phyloP scores from a whole-genome alignment of 2,797 vertebrate species.

The Vespertilio murinus region DNA sequence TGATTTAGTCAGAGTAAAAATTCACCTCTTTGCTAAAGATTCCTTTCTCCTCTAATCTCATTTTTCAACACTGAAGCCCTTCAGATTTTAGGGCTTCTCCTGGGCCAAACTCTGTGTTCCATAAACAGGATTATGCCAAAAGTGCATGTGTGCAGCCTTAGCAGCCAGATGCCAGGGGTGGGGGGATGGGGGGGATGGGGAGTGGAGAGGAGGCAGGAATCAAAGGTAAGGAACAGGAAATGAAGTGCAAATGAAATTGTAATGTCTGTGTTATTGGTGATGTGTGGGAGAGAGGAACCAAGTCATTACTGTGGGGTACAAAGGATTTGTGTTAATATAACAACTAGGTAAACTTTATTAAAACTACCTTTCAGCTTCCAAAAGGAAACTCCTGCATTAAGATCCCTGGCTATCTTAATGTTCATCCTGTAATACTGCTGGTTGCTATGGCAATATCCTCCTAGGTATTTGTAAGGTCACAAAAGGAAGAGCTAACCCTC shows the following conservation, averaged over 20 bases:
- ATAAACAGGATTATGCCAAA: not conserved
- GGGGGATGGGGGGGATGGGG: too few species aligned
- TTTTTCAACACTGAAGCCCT: constrained; percentile 9
- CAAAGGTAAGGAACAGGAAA: constrained; percentile 58
- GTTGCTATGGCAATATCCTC: constrained; percentile 94
- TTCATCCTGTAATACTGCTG: constrained; percentile 82
- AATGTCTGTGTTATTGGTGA: constrained; percentile 36
- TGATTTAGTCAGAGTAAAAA: constrained; percentile 25
- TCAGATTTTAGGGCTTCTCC: not conserved
- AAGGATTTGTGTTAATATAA: constrained; percentile 67
- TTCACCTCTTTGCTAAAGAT: not conserved
- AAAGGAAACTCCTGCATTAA: constrained; percentile 78
- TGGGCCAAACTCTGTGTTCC: not conserved
- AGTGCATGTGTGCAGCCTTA: not conserved
- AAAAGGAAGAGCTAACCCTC: constrained; percentile 88
- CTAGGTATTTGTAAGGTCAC: constrained; percentile 93
- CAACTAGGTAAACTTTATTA: constrained; percentile 82
- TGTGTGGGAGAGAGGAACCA: not conserved
- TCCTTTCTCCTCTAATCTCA: not conserved
- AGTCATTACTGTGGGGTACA: constrained; percentile 34
- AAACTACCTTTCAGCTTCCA: constrained; percentile 76
- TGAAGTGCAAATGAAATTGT: constrained; percentile 50
- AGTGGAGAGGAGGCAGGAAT: not conserved
- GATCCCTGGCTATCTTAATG: constrained; percentile 78
- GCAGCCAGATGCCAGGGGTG: constrained; percentile 18